Conservation (phyloP, 1,140 invertebrate genomes). For the Scaptomyza pallida region DNA sequence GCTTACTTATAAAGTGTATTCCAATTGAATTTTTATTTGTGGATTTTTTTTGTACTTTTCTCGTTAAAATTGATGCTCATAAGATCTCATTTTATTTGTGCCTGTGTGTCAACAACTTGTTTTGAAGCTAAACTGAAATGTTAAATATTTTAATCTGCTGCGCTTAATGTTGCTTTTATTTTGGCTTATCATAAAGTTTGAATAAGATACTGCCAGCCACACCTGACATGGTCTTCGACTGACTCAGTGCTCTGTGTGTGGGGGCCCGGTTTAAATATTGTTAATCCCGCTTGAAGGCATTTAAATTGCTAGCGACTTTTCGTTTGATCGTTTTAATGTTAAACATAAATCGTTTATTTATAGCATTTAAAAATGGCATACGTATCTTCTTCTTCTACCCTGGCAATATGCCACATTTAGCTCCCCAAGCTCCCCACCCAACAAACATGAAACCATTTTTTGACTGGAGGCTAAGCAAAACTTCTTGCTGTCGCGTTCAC, state of each 20-base stretch:
- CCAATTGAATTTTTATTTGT: too few relatives aligned
- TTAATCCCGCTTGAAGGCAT: slow-evolving; percentile 29
- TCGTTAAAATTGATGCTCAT: too few relatives aligned
- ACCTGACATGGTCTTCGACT: slow-evolving; percentile 3
- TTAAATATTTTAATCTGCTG: not conserved
- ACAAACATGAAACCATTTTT: too few relatives aligned
- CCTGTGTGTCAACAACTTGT: slow-evolving; percentile 11
- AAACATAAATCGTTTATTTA: slow-evolving; percentile 46
- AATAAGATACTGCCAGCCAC: slow-evolving; percentile 1
- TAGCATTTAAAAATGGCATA: slow-evolving; percentile 34
- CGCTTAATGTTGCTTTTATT: too few relatives aligned
- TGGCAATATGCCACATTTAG: slow-evolving; percentile 1
- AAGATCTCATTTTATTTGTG: not conserved
- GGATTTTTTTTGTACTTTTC: too few relatives aligned
- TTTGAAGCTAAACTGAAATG: slow-evolving; percentile 9
- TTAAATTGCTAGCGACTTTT: slow-evolving; percentile 20
- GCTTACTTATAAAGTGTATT: too few relatives aligned
- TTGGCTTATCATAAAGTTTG: too few relatives aligned
- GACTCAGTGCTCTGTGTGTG: too few relatives aligned
- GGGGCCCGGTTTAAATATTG: slow-evolving; percentile 4
- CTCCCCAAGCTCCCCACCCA: not conserved
- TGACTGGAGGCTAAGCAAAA: slow-evolving; percentile 17
- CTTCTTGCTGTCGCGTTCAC: slow-evolving; percentile 22
- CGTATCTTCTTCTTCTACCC: not conserved
- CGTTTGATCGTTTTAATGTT: slow-evolving; percentile 49